Conservation (phyloP, 1,140 invertebrate species). For the Colletes gigas region DNA sequence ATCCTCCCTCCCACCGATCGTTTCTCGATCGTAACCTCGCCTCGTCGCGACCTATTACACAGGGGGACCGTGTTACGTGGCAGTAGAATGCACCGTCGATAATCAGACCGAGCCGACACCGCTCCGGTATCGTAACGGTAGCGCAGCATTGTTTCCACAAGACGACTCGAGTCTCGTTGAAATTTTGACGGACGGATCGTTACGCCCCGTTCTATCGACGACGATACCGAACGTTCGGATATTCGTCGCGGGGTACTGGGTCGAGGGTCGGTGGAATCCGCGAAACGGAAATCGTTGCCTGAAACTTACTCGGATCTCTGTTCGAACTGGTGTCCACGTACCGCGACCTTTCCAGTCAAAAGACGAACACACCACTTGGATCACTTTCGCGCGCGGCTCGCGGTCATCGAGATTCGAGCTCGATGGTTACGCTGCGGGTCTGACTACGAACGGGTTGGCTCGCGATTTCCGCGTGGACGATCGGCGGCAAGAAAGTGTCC, state of each 20-base stretch:
- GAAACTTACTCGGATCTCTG: constrained; percentile 12
- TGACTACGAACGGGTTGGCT: not conserved
- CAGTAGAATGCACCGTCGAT: constrained; percentile 44
- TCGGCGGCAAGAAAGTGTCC: constrained; percentile 42
- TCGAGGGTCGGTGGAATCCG: not conserved
- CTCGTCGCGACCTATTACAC: constrained; percentile 1
- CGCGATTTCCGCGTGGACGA: constrained; percentile 51
- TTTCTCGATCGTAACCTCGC: not conserved
- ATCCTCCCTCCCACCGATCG: constrained; percentile 10
- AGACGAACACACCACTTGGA: constrained; percentile 53
- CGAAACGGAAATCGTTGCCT: too few relatives aligned
- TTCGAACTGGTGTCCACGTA: constrained; percentile 2
- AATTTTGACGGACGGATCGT: too few relatives aligned
- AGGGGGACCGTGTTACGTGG: constrained; percentile 1
- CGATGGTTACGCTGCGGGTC: not conserved
- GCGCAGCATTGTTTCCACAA: not conserved
- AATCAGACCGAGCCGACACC: constrained; percentile 23
- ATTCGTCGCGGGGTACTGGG: too few relatives aligned
- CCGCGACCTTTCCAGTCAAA: constrained; percentile 19
- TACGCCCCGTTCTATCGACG: not conserved
- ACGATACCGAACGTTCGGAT: accelerated
- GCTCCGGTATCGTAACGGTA: constrained; percentile 4
- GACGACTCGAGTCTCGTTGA: not conserved
- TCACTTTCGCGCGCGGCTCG: constrained; percentile 60
- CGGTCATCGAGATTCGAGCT: not conserved